Evolutionary conservation across 2,797 vertebrate genomes (phyloP).

Genomic region (Bryconaethiops microstoma): DNA sequence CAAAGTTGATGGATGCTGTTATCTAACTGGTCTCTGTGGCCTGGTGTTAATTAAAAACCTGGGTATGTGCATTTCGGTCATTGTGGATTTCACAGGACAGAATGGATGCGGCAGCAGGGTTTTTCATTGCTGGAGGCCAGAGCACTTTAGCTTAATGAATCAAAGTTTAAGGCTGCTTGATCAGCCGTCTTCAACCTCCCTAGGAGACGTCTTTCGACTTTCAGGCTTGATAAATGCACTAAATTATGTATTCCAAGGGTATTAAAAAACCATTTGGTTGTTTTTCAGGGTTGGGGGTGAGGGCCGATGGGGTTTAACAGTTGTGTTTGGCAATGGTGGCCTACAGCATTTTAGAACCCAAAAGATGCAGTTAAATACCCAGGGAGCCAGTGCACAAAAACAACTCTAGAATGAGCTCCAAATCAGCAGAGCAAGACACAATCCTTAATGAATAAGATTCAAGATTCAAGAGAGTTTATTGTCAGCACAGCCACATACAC

Average conservation of each 20-base stretch:
- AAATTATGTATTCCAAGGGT: slow-evolving; percentile 52
- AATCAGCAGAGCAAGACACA: background rate
- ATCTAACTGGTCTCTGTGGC: slow-evolving; percentile 26
- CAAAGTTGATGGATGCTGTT: slow-evolving; percentile 23
- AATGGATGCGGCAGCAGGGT: background rate
- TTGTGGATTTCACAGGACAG: background rate
- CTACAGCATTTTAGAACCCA: slow-evolving; percentile 30
- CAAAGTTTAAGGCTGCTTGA: slow-evolving; percentile 31
- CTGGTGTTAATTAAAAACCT: slow-evolving; percentile 48
- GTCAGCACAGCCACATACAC: too few species aligned
- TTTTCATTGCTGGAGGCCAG: slow-evolving; percentile 12
- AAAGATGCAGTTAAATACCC: slow-evolving; percentile 11
- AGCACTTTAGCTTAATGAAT: slow-evolving; percentile 37
- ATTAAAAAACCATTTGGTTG: slow-evolving; percentile 50
- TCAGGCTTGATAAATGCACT: slow-evolving; percentile 53
- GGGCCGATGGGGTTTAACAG: slow-evolving; percentile 14
- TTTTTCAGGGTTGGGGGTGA: slow-evolving; percentile 12
- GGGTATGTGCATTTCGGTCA: background rate
- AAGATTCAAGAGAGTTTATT: too few species aligned
- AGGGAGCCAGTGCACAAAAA: background rate
- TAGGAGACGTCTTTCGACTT: slow-evolving; percentile 17
- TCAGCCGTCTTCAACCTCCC: slow-evolving; percentile 36
- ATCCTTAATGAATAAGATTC: background rate
- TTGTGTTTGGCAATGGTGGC: slow-evolving; percentile 38
- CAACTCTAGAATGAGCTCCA: slow-evolving; percentile 8